These are phyloP conservation scores for Callyntrura sp. DNA, from an alignment of 2,888 invertebrate species.

Conservation along the genomic window DNA sequence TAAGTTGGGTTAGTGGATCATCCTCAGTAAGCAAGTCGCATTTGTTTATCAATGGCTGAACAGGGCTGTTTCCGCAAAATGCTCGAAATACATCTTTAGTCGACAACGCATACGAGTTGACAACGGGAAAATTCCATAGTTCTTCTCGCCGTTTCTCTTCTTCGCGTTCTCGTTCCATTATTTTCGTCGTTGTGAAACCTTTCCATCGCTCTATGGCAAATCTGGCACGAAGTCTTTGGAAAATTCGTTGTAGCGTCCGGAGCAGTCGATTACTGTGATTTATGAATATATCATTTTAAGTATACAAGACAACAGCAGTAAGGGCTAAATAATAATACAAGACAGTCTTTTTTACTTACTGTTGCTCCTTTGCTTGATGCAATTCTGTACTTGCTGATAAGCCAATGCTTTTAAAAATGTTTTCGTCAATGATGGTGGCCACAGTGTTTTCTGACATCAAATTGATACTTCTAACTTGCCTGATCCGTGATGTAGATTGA, in stretches of 20 bases:
- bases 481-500: slow-evolving; percentile 1
- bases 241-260: slow-evolving; percentile 28
- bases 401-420: slow-evolving; percentile 4
- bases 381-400: slow-evolving; percentile 51
- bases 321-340: not conserved
- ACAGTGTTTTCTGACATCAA: not conserved
- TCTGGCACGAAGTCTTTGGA: slow-evolving; percentile 58
- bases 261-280: slow-evolving; percentile 13
- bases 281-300: not conserved
- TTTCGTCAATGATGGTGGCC: slow-evolving; percentile 30
- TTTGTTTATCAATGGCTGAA: slow-evolving; percentile 54
- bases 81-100: slow-evolving; percentile 64
- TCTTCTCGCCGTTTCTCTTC: slow-evolving; percentile 67
- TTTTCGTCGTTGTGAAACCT: slow-evolving; percentile 49
- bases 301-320: not conserved
- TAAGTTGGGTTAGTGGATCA: not conserved
- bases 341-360: slow-evolving; percentile 58
- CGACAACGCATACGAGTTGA: slow-evolving; percentile 62
- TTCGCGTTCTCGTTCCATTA: slow-evolving; percentile 62
- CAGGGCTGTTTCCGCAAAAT: slow-evolving; percentile 67
- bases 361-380: slow-evolving; percentile 47
- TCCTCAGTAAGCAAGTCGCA: slow-evolving; percentile 1
- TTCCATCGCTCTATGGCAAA: slow-evolving; percentile 63
- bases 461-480: not conserved
- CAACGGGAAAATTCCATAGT: slow-evolving; percentile 74